Conservation (phyloP, 2,797 vertebrate genomes). For the Limnodromus scolopaceus region DNA sequence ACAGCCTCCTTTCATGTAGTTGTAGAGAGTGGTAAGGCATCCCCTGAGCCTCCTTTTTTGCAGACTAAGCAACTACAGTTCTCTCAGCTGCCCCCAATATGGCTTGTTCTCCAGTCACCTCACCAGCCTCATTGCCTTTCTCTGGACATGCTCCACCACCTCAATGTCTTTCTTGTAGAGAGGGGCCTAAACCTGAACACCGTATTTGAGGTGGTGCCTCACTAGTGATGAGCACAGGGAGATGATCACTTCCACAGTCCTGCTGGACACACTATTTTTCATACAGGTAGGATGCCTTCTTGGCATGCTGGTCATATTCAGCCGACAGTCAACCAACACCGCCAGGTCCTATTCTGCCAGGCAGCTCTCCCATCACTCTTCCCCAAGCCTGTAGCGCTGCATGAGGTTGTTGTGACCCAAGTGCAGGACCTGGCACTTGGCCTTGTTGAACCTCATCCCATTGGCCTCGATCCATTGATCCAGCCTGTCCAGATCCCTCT, state of each 20-base stretch:
- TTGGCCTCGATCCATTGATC: not conserved
- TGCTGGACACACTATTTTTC: not conserved
- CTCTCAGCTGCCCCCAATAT: not conserved
- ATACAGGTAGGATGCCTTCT: not conserved
- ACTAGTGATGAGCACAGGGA: not conserved
- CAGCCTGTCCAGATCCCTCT: not conserved
- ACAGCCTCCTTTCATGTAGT: not conserved
- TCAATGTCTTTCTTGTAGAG: not conserved
- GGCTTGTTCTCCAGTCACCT: not conserved
- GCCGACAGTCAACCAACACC: not conserved
- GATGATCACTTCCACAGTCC: not conserved
- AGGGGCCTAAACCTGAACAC: not conserved
- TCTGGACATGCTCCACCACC: not conserved
- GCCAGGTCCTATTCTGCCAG: not conserved
- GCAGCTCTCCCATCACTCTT: not conserved
- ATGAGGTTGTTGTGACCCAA: not conserved
- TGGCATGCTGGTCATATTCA: not conserved
- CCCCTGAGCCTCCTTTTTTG: not conserved
- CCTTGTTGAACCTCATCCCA: not conserved
- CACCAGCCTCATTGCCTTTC: not conserved
- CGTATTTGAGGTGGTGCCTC: not conserved
- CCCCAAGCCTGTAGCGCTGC: not conserved
- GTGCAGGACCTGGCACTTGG: not conserved
- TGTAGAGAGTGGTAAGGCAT: not conserved
- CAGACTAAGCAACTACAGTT: not conserved